Base-by-base conservation (phyloP, 2,113 vertebrate species). In the Larimichthys polyactis region DNA sequence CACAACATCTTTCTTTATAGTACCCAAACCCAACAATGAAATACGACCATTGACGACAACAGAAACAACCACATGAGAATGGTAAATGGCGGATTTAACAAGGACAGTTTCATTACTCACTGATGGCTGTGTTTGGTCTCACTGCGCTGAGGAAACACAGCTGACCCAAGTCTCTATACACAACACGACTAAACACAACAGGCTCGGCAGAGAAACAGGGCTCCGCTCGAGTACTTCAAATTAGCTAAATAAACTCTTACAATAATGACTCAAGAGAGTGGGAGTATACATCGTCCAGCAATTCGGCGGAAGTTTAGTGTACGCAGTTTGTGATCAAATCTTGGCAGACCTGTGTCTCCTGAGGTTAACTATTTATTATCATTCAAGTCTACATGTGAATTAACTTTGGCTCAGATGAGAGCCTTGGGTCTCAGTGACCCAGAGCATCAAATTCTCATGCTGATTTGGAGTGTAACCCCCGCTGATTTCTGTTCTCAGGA, bases 81-180 rank as follows among this genome's bases (percentile, higher is more conserved):
- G 70, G 59, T 70, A 82, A 90, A 88, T 57, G 48, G 55, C 59
- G 57, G 75, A 83, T 87, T 90, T 92, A 78, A 91, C 85, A 63
- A 89, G 78, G 78, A 82, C 80, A 86, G 83, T 86, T 93, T 90
- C 69, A 91, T 91, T 71, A 82, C 73, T 80, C 77, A 63, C 83
- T 84, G 70, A 82, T 90, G 82, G 71, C 82, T 85, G 75, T 89
- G 86, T 92, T 91, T 84, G 84, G 82, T 79, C 84, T 87, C 62
- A 46, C 19, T 43, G 75, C 52, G 14, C 55, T 81, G 88, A 89
- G 73, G 85, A 86, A 91, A 85, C 80, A 3, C 88, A 91, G 87
- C 67, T 75, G 82, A 90, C 83, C 89, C 62, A 60, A 9, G 57
- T 75, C 67, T 87, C 82, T 79, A 78, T 82, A 84, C 81, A 89